Evolutionary conservation across 2,888 invertebrate species (phyloP).

Genomic region (Hymenopus coronatus): DNA sequence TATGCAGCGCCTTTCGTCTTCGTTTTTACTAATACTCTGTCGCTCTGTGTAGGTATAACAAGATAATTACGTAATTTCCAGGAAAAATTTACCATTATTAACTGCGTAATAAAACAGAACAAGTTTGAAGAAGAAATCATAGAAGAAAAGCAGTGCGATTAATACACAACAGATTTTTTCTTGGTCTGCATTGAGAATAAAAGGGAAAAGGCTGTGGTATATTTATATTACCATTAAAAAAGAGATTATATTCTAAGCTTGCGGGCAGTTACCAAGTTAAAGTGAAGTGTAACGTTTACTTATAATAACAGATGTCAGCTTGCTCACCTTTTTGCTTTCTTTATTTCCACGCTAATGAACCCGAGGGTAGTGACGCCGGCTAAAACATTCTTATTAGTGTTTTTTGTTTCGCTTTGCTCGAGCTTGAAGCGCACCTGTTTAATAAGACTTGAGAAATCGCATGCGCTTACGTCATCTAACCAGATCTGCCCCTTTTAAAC

Average conservation of each 20-base stretch:
- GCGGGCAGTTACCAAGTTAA: neutral
- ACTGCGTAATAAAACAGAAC: too few species aligned
- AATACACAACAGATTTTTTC: too few species aligned
- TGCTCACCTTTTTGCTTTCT: neutral
- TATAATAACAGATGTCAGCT: neutral
- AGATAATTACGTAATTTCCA: too few species aligned
- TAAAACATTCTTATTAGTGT: neutral
- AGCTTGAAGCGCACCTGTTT: neutral
- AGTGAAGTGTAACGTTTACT: neutral
- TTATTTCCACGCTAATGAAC: neutral
- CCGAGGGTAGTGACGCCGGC: neutral
- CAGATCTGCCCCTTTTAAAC: neutral
- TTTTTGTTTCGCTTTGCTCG: neutral
- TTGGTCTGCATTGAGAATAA: neutral
- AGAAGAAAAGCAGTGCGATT: too few species aligned
- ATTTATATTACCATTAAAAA: neutral
- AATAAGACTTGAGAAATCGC: neutral
- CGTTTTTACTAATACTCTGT: too few species aligned
- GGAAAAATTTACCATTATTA: too few species aligned
- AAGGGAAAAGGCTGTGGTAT: neutral
- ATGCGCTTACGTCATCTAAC: neutral
- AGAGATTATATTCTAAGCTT: neutral
- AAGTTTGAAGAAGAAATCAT: too few species aligned
- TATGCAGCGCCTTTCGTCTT: too few species aligned
- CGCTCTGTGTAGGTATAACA: too few species aligned